phyloP scores from a whole-genome alignment of 2,888 invertebrate genomes.

The Drosophila longiperda region DNA sequence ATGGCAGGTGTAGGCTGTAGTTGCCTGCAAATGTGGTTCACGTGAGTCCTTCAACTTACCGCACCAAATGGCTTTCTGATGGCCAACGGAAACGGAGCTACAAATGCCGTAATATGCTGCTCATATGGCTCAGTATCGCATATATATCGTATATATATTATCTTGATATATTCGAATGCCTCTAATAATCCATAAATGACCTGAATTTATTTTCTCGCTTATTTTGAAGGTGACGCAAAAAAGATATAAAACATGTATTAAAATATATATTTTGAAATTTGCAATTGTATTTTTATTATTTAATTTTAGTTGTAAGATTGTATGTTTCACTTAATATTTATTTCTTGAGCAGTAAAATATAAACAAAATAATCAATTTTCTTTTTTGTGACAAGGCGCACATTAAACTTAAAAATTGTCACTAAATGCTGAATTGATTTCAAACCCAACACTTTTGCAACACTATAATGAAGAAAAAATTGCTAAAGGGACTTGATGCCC shows the following conservation, averaged over 20 bases:
- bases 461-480: neutral
- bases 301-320: too few relatives aligned
- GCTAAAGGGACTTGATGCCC: neutral
- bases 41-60: constrained; percentile 25
- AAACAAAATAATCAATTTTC: neutral
- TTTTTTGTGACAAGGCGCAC: neutral
- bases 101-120: constrained; percentile 60
- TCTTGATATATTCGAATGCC: neutral
- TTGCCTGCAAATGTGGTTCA: constrained; percentile 28
- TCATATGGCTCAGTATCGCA: constrained; percentile 36
- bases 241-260: too few relatives aligned
- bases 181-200: too few relatives aligned
- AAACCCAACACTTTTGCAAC: neutral
- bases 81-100: constrained; percentile 65
- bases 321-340: too few relatives aligned
- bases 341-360: neutral
- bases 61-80: constrained; percentile 72
- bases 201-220: too few relatives aligned
- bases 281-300: too few relatives aligned
- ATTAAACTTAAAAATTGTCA: neutral
- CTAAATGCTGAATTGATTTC: neutral
- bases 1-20: constrained; percentile 21
- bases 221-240: too few relatives aligned
- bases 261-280: too few relatives aligned
- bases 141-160: constrained; percentile 8